These are phyloP conservation scores for Drosophila antonietae DNA, from an alignment of 2,888 invertebrate genomes.

Conservation along the genomic window DNA sequence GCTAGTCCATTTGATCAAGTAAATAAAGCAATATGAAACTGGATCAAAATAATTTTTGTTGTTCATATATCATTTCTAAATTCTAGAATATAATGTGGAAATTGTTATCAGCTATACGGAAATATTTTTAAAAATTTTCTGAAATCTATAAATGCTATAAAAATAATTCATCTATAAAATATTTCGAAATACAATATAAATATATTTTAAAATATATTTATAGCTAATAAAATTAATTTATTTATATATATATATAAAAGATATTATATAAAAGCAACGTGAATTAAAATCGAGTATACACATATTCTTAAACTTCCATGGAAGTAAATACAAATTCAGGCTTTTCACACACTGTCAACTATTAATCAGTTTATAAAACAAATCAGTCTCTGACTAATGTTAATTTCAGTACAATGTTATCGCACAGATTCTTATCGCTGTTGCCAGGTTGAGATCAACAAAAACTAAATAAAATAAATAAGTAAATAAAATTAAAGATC, in stretches of 20 bases:
- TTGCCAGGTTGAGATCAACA: conserved; percentile 33
- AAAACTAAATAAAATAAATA: too few relatives aligned
- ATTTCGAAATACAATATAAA: too few relatives aligned
- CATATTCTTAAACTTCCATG: not conserved
- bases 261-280: too few relatives aligned
- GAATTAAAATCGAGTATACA: not conserved
- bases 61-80: not conserved
- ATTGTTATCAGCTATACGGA: not conserved
- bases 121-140: not conserved
- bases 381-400: conserved; percentile 12
- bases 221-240: not conserved
- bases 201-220: too few relatives aligned
- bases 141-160: too few relatives aligned
- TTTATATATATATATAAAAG: not conserved
- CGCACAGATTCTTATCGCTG: conserved; percentile 38
- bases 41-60: not conserved
- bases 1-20: too few relatives aligned
- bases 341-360: not conserved
- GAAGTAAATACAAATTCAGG: too few relatives aligned
- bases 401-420: conserved; percentile 11
- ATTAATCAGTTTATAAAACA: not conserved
- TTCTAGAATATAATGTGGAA: not conserved
- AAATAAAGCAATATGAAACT: not conserved
- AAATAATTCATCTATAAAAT: too few relatives aligned
- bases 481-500: too few relatives aligned